Evolutionary conservation across 2,113 vertebrate genomes (phyloP).

Genomic region (Camelus bactrianus): DNA sequence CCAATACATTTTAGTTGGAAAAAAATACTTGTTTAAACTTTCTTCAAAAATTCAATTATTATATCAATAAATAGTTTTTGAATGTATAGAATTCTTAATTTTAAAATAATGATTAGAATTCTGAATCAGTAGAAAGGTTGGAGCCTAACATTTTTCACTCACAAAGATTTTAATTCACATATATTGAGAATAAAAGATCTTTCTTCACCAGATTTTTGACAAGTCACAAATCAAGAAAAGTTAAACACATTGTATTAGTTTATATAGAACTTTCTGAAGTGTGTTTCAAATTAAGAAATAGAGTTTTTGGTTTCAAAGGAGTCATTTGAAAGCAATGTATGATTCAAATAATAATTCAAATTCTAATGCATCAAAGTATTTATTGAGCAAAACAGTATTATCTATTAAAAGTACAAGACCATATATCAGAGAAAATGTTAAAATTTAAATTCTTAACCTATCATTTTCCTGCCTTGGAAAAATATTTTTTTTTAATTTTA

Average conservation of each 20-base stretch:
- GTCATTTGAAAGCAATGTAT: background rate
- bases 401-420: background rate
- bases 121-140: background rate
- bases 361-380: background rate
- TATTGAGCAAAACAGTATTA: background rate
- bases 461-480: background rate
- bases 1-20: background rate
- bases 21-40: background rate
- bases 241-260: background rate
- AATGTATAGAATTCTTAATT: background rate
- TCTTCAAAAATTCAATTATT: background rate
- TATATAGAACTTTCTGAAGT: background rate
- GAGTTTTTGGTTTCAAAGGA: background rate
- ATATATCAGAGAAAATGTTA: background rate
- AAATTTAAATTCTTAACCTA: background rate
- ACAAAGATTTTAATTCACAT: background rate
- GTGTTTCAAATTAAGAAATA: slow-evolving; percentile 4
- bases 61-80: background rate
- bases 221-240: slow-evolving; percentile 30
- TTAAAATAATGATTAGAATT: background rate
- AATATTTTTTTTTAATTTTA: background rate
- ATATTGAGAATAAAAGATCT: background rate
- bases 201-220: background rate
- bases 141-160: background rate
- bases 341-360: slow-evolving; percentile 23